Base-by-base conservation (phyloP, 1,140 invertebrate species). In the Leptinotarsa lineolata region DNA sequence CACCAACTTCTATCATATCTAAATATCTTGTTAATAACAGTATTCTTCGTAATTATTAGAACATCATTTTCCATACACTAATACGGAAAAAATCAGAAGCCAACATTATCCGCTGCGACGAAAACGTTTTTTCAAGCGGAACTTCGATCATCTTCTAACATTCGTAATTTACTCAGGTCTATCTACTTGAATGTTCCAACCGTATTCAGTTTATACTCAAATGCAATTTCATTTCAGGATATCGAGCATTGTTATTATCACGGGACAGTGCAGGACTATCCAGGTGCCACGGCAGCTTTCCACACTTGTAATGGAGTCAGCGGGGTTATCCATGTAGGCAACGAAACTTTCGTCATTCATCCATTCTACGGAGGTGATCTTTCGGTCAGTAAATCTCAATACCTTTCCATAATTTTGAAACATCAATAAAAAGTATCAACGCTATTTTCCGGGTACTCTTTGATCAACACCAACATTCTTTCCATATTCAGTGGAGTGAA, bases 161-260 rank as follows among this genome's bases (percentile, higher is more conserved):
- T 54, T n/a, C 48, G 48, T 18, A 54, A 4, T 54, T 54, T 54
- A 54, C 48, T n/a, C 15, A 54, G 48, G 48, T 54, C 6, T 54
- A 39, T 5, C 16, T 8, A 54, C 48, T 54, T 54, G 48, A 54
- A n/a, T 13, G 48, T 18, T 13, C 48, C 48, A 54, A 54, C 16
- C 3, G 1, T 13, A 54, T 15, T 13, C 6, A 54, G 48, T 8
- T 13, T 54, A 54, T 54, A 54, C 16, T 54, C 48, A 54, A 54
- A 54, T 54, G 15, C 64, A 16, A 74, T 75, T 74, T 82, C 76
- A 79, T 88, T 88, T n/a, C 88, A 97, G 95, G 95, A 96, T 88
- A 95, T 96, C 85, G 95, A 97, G 84, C 95, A 97, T 85, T 97
- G 95, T 84, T 98, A 97, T 87, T 98, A 98, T 83, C 96, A 97